These are phyloP conservation scores for Cataglyphis altisquamis DNA, from an alignment of 2,888 invertebrate genomes.

Conservation along the genomic window DNA sequence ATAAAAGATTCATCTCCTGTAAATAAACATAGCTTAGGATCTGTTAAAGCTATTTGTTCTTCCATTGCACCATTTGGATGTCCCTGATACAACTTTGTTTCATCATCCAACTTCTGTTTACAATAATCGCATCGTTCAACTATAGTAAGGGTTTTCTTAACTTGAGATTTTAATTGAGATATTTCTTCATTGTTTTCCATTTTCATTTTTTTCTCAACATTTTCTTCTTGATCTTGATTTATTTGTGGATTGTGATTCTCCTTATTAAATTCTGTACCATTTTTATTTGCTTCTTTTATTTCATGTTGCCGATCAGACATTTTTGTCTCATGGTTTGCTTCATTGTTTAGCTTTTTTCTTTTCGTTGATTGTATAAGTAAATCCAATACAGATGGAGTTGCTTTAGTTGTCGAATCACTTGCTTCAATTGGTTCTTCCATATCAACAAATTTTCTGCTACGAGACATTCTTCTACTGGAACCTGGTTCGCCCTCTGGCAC, in stretches of 20 bases:
- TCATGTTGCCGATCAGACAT: not conserved
- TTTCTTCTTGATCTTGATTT: conserved; percentile 41
- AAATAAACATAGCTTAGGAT: conserved; percentile 91
- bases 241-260: conserved; percentile 52
- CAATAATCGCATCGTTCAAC: conserved; percentile 86
- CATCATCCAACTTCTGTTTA: conserved; percentile 86
- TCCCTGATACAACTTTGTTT: conserved; percentile 89
- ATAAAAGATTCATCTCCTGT: conserved; percentile 89
- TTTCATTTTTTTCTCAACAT: conserved; percentile 67
- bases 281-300: not conserved
- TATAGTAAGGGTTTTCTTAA: conserved; percentile 51
- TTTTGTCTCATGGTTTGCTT: not conserved
- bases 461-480: not conserved
- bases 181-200: conserved; percentile 39
- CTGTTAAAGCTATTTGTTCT: conserved; percentile 92
- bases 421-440: not conserved
- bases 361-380: conserved; percentile 58
- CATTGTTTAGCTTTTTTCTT: not conserved
- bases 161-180: conserved; percentile 29
- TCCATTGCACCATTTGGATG: conserved; percentile 92
- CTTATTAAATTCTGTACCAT: conserved; percentile 34
- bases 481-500: conserved; percentile 14
- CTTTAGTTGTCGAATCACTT: not conserved
- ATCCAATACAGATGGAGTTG: conserved; percentile 37
- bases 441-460: not conserved